Base-by-base conservation (phyloP, 1,140 invertebrate species). In the Bombus balteatus region DNA sequence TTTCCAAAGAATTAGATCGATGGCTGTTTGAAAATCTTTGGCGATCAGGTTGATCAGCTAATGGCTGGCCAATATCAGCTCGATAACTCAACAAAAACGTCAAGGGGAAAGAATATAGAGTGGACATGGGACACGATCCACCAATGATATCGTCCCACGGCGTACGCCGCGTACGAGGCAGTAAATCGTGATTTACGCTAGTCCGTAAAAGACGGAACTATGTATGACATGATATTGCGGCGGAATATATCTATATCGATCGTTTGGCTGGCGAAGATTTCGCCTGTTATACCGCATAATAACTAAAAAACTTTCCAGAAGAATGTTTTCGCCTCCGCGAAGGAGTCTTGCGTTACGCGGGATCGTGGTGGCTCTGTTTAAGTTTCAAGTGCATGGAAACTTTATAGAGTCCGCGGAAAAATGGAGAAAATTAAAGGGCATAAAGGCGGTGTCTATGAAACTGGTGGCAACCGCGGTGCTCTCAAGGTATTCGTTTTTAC, bases 181-280 rank as follows among this genome's bases (percentile, higher is more conserved):
- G 88, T 93, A 93, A 93, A 90, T 87, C 82, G 85, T 90, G 90
- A 93, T 93, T 92, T 92, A 92, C 87, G 88, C 86, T 75, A 74
- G 78, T 85, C 74, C 91, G 86, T 92, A 92, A 89, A 93, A 88
- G 89, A 91, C 71, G 86, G 76, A 88, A 89, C 85, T 90, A 88
- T 91, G 91, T 90, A 88, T 91, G 91, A 89, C 89, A 81, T 75
- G 87, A 88, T 88, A 90, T 89, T 89, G 88, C 81, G 83, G 70
- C 71, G 73, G 82, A 73, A 75, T 75, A 76, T 37, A 89, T 92
- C 85, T 84, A 79, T 81, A 89, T 91, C 81, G 88, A 92, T 92
- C 85, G 72, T 47, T 65, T 8, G 41, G 8, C 3, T 1, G 72
- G 3, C n/a, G n/a, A 66, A 71, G 47, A 25, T 25, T 25, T 59